Percentiles rank a stretch among this genome's conserved stretches.
Evolutionary conservation across 2,113 vertebrate genomes (phyloP).

Genomic region (Speoplatyrhinus poulsoni): DNA sequence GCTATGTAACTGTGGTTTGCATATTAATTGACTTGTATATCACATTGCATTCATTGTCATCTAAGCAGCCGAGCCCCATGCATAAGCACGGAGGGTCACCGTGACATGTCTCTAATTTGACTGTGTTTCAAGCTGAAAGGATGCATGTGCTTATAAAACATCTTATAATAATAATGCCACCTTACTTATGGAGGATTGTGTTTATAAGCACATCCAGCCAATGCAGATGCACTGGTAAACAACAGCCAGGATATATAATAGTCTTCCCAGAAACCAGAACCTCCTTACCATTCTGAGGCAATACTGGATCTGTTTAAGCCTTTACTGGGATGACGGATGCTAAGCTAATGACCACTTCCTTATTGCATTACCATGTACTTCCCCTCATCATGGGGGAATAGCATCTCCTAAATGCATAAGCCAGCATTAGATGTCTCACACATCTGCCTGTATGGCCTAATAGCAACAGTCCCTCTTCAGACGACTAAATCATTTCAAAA

Average conservation of each 20-base stretch:
- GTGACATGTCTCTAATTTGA: constrained; percentile 5
- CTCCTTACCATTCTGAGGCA: constrained; percentile 29
- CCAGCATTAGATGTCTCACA: constrained; percentile 48
- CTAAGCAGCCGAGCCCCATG: background rate
- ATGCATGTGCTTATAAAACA: constrained; percentile 1
- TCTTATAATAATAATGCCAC: background rate
- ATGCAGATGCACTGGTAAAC: background rate
- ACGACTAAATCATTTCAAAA: constrained; percentile 48
- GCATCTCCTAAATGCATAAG: constrained; percentile 33
- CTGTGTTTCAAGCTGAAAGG: constrained; percentile 11
- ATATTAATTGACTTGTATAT: constrained; percentile 68
- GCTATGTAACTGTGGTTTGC: constrained; percentile 35
- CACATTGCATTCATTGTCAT: constrained; percentile 38
- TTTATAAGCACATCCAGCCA: background rate
- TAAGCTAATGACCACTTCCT: constrained; percentile 55
- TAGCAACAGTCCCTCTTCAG: constrained; percentile 29
- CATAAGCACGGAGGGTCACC: constrained; percentile 6
- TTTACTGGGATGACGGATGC: constrained; percentile 52
- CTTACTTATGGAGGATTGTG: background rate
- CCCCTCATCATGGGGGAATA: constrained; percentile 38
- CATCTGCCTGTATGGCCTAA: constrained; percentile 41
- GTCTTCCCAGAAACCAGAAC: constrained; percentile 10
- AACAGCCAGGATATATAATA: background rate
- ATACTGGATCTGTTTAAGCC: constrained; percentile 46
- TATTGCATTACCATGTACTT: constrained; percentile 55